These are phyloP conservation scores for Eupithecia inturbata DNA, from an alignment of 2,888 invertebrate species.

Conservation along the genomic window DNA sequence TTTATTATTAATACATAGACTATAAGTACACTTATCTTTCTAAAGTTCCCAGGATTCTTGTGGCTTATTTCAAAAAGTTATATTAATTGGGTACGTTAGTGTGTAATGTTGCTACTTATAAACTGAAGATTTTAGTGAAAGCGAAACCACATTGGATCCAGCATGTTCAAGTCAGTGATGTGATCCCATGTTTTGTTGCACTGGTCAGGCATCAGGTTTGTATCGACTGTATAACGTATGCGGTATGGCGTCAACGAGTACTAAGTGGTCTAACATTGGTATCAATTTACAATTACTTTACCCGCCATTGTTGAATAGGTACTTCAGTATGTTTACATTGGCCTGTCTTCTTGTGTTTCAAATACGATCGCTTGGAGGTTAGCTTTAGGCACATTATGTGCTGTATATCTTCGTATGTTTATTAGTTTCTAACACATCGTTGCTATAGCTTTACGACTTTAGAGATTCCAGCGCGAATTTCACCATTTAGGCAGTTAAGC, in stretches of 20 bases:
- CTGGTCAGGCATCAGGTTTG: conserved; percentile 33
- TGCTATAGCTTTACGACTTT: conserved; percentile 1
- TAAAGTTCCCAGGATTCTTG: conserved; percentile 47
- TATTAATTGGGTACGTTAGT: conserved; percentile 34
- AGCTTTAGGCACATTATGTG: not conserved
- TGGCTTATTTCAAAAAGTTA: conserved; percentile 48
- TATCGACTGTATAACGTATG: conserved; percentile 21
- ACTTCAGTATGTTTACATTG: conserved; percentile 1
- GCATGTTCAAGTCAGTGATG: conserved; percentile 40
- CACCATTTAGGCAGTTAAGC: not conserved
- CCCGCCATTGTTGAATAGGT: conserved; percentile 12
- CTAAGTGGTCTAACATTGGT: conserved; percentile 33
- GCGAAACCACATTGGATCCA: conserved; percentile 54
- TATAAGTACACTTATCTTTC: conserved; percentile 47
- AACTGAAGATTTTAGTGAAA: conserved; percentile 56
- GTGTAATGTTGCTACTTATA: conserved; percentile 43
- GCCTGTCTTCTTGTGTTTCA: conserved; percentile 1
- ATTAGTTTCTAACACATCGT: conserved; percentile 5
- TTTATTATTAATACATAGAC: conserved; percentile 55
- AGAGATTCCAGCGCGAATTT: not conserved
- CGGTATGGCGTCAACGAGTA: conserved; percentile 22
- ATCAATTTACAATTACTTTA: conserved; percentile 25
- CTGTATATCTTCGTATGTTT: not conserved
- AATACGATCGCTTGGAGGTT: conserved; percentile 8
- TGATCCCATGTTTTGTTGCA: conserved; percentile 39